Evolutionary conservation across 1,140 invertebrate genomes (phyloP), one percentile per base, ranked within the genome.

Genomic region (Mamestra configurata): DNA sequence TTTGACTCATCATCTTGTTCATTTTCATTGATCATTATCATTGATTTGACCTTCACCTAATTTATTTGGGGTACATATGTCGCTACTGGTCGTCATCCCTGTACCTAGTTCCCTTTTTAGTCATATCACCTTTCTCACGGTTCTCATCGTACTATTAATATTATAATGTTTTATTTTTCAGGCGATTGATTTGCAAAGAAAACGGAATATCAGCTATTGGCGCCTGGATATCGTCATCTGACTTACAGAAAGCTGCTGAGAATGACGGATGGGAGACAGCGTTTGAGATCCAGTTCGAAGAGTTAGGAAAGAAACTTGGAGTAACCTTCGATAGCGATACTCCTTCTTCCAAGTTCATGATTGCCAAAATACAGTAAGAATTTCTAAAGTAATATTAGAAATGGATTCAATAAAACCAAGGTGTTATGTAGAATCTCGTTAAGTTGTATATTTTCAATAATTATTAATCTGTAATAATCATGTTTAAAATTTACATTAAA

Each of bases 211-310:
- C 84, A 0, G 61, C 87, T 20, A 86, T 83, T 0, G 68, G 75
- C n/a, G 89, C 86, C 10, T 89, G 85, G 83, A 86, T 88, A 82
- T 83, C 84, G 0, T 73, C 86, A 20, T 15, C 79, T 13, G 88
- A 81, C 7, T 77, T 84, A 3, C 87, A 90, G 49, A 84, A 84
- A 46, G 88, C 88, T 27, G 85, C 81, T 6, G 80, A 84, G 7
- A 80, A 72, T 5, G 81, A 84, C 31, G 80, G 77, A 1, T 90
- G 86, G 85, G 79, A 85, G 22, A 87, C 84, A 0, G 66, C 82
- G 6, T 59, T 15, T 4, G 83, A 88, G 53, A n/a, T 88, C 22
- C 27, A 78, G 1, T 79, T 68, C 18, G 57, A 83, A 13, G 75
- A 84, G 24, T 40, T 89, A 13, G 82, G 46, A 15, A 55, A 80